phyloP scores from a whole-genome alignment of 2,888 invertebrate species.

The Thysanoteuthis rhombus region DNA sequence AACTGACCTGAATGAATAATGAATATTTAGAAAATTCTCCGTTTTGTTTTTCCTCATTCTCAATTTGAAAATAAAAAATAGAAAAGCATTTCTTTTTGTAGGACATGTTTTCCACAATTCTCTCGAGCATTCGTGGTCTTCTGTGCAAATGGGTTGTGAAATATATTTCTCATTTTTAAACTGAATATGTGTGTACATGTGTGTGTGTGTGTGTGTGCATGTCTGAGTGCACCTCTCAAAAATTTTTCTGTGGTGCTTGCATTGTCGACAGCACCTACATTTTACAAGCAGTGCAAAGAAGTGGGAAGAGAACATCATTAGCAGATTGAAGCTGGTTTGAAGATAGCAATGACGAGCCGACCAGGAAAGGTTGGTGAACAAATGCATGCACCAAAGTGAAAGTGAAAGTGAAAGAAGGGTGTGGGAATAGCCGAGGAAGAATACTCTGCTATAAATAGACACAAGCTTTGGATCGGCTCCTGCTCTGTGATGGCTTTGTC shows the following conservation, averaged over 20 bases:
- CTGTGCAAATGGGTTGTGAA: slow-evolving; percentile 12
- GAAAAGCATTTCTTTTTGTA: not conserved
- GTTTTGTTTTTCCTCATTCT: not conserved
- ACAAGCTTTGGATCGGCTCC: slow-evolving; percentile 12
- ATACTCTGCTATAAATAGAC: not conserved
- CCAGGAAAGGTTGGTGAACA: slow-evolving; percentile 12
- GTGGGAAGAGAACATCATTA: not conserved
- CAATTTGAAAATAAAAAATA: not conserved
- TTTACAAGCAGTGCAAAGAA: slow-evolving; percentile 12
- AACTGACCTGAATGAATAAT: slow-evolving; percentile 12
- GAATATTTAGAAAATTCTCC: not conserved
- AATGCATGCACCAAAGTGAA: not conserved
- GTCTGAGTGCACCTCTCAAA: not conserved
- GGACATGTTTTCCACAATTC: not conserved
- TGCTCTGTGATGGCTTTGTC: slow-evolving; percentile 12
- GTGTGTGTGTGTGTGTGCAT: not conserved
- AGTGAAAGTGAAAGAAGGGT: slow-evolving; percentile 12
- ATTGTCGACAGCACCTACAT: slow-evolving; percentile 12
- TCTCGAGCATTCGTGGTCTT: not conserved
- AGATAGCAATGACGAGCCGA: slow-evolving; percentile 12
- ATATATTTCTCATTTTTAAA: slow-evolving; percentile 12
- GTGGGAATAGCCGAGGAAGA: not conserved
- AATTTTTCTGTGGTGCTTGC: not conserved
- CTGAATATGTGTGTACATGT: not conserved
- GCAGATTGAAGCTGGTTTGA: not conserved